A percentile compares a stretch with the other conserved stretches of the same genome.
phyloP scores from a whole-genome alignment of 2,888 invertebrate genomes.

The Drosophila austrosaltans region DNA sequence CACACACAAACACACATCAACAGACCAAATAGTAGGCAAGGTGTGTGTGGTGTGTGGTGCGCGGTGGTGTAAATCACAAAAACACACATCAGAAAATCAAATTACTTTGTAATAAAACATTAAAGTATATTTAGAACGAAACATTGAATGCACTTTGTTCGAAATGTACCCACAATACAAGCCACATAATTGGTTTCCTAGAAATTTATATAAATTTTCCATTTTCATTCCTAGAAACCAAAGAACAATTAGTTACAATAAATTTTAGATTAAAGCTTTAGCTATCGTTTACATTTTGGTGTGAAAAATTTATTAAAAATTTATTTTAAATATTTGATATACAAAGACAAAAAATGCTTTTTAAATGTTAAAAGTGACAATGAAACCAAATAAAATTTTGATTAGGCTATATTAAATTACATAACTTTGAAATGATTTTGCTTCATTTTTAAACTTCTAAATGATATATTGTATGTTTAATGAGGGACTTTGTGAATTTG shows the following conservation, averaged over 20 bases:
- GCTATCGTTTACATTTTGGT: not conserved
- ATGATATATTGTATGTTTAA: too few relatives aligned
- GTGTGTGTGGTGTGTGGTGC: not conserved
- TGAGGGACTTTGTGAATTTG: too few relatives aligned
- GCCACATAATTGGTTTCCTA: not conserved
- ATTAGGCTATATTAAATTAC: too few relatives aligned
- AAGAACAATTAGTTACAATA: not conserved
- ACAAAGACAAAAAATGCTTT: too few relatives aligned
- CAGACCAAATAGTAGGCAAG: slow-evolving; percentile 22
- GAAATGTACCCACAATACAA: too few relatives aligned
- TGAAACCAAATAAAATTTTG: too few relatives aligned
- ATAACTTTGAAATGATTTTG: too few relatives aligned
- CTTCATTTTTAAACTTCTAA: too few relatives aligned
- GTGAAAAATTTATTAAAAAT: too few relatives aligned
- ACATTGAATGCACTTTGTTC: not conserved
- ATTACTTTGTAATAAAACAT: slow-evolving; percentile 37
- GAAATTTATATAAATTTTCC: not conserved
- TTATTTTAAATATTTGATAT: too few relatives aligned
- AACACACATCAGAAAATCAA: slow-evolving; percentile 30
- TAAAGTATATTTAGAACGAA: not conserved
- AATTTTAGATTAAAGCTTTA: not conserved
- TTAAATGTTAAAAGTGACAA: too few relatives aligned
- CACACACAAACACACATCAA: slow-evolving; percentile 22
- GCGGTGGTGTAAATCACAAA: slow-evolving; percentile 3
- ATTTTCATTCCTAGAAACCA: not conserved